These are phyloP conservation scores for Petrocephalus zakoni DNA, from an alignment of 2,113 vertebrate species.

Conservation along the genomic window DNA sequence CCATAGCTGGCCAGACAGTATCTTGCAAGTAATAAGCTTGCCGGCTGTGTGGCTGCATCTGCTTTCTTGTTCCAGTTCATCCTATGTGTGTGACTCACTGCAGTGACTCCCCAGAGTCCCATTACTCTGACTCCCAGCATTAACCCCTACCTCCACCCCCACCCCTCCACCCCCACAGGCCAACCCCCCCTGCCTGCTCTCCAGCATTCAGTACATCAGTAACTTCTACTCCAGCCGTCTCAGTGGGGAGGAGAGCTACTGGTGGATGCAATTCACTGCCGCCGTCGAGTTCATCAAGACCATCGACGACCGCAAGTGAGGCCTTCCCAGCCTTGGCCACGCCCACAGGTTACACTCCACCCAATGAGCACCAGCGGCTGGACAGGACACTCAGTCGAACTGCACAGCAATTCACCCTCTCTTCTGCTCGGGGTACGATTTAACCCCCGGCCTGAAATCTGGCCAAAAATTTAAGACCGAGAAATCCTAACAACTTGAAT, in stretches of 20 bases:
- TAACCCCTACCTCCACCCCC: not conserved
- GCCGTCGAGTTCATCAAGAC: slow-evolving; percentile 99
- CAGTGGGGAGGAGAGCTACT: slow-evolving; percentile 94
- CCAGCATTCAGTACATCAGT: slow-evolving; percentile 97
- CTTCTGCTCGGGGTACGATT: not conserved
- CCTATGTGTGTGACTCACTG: not conserved
- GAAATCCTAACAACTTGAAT: not conserved
- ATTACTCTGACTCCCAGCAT: not conserved
- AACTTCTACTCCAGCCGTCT: slow-evolving; percentile 93
- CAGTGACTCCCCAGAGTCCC: not conserved
- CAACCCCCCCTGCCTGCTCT: slow-evolving; percentile 95
- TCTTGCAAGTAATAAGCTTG: not conserved
- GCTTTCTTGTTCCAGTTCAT: not conserved
- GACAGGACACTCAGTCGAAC: not conserved
- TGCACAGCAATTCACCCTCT: not conserved
- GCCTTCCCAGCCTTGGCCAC: slow-evolving; percentile 17
- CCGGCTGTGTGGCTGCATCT: not conserved
- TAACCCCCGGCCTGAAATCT: not conserved
- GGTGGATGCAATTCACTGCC: slow-evolving; percentile 99
- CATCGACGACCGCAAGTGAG: slow-evolving; percentile 95
- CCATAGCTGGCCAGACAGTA: not conserved
- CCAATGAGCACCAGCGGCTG: not conserved
- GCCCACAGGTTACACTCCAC: not conserved
- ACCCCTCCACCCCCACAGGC: slow-evolving; percentile 69
- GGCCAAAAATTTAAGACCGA: not conserved